phyloP scores from a whole-genome alignment of 2,888 invertebrate species.

The Seira ritae region DNA sequence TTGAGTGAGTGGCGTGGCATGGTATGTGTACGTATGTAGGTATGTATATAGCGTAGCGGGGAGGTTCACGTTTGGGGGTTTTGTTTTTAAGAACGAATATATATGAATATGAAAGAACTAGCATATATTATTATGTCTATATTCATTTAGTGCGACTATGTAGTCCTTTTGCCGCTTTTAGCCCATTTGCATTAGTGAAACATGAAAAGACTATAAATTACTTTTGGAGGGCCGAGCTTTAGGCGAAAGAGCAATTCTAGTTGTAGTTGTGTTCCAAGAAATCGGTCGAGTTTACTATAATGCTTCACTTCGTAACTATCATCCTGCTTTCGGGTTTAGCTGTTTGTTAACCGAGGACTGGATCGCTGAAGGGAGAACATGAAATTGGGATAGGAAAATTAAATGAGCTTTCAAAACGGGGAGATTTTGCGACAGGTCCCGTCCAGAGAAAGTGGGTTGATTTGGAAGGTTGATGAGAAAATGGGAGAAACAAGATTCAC shows the following conservation, averaged over 20 bases:
- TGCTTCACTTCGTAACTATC: background rate
- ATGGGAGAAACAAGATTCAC: too few species aligned
- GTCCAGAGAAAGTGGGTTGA: too few species aligned
- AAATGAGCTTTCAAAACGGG: background rate
- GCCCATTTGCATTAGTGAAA: background rate
- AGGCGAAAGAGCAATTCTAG: background rate
- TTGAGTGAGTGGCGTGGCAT: background rate
- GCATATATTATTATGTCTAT: too few species aligned
- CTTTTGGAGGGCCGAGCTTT: background rate
- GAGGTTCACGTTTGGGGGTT: background rate
- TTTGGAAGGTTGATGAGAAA: too few species aligned
- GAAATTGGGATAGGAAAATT: background rate
- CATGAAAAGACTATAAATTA: constrained; percentile 11
- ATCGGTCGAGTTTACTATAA: background rate
- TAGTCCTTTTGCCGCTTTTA: background rate
- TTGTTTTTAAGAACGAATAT: background rate
- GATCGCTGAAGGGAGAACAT: background rate
- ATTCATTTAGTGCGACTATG: too few species aligned
- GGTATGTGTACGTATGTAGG: too few species aligned
- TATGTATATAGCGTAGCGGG: background rate
- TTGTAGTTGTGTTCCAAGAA: constrained; percentile 11
- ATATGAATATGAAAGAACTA: too few species aligned
- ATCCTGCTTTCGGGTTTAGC: background rate
- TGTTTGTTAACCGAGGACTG: background rate
- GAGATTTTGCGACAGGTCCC: too few species aligned